Conservation (phyloP, 2,113 vertebrate species). For the Pica pica region DNA sequence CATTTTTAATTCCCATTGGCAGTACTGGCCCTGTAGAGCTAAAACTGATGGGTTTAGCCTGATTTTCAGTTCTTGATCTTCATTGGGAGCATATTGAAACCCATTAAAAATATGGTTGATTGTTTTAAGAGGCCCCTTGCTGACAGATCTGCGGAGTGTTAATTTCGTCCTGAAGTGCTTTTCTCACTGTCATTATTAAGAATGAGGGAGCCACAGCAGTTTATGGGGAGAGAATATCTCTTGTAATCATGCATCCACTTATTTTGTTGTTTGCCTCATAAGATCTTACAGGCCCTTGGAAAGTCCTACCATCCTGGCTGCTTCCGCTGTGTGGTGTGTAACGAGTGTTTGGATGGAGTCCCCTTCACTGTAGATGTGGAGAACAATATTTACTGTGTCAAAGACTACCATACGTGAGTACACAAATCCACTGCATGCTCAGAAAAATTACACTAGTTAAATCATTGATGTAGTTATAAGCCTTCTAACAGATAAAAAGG, state of each 20-base stretch:
- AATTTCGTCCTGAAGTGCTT: neutral
- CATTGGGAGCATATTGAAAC: neutral
- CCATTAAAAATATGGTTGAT: neutral
- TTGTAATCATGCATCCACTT: neutral
- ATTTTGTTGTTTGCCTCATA: neutral
- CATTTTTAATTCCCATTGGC: neutral
- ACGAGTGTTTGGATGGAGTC: slow-evolving; percentile 93
- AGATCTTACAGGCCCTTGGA: slow-evolving; percentile 97
- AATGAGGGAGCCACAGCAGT: neutral
- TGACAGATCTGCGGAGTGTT: slow-evolving; percentile 4
- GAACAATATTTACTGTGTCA: slow-evolving; percentile 98
- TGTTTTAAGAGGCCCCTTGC: slow-evolving; percentile 11
- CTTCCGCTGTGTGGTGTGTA: slow-evolving; percentile 96
- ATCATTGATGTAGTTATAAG: neutral
- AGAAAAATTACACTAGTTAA: rapidly evolving
- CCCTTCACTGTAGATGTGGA: slow-evolving; percentile 97
- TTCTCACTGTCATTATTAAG: neutral
- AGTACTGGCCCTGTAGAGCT: neutral
- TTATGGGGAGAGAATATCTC: neutral
- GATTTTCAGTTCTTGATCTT: neutral
- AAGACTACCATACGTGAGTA: slow-evolving; percentile 97
- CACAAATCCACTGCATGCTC: neutral
- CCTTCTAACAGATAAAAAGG: neutral
- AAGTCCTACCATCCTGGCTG: slow-evolving; percentile 98
- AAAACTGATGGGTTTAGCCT: neutral